Evolutionary conservation across 2,797 vertebrate genomes (phyloP).

Genomic region (Rhinichthys osculus): DNA sequence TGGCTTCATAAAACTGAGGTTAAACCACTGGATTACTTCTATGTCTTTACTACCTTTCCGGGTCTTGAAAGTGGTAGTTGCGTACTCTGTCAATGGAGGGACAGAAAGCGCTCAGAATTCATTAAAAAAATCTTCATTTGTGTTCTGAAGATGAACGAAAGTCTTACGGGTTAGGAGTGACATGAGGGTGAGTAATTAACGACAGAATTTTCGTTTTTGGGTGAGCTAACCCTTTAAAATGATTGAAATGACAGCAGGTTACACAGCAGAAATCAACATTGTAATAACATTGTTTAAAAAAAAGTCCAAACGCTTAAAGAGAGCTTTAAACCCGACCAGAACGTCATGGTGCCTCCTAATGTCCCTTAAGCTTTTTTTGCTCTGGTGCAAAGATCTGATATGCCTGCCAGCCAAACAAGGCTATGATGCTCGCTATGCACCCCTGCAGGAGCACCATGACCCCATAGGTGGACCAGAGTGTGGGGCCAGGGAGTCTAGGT

Average conservation of each 20-base stretch:
- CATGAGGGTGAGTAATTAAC: not conserved
- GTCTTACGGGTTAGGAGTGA: not conserved
- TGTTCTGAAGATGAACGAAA: not conserved
- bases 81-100: not conserved
- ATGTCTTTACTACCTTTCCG: not conserved
- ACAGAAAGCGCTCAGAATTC: not conserved
- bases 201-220: not conserved
- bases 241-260: not conserved
- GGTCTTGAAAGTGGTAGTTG: not conserved
- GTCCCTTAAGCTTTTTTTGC: constrained; percentile 67
- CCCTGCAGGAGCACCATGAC: constrained; percentile 82
- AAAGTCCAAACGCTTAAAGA: not conserved
- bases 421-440: constrained; percentile 78
- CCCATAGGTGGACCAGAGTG: constrained; percentile 76
- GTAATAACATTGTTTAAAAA: not conserved
- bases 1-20: no score
- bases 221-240: not conserved
- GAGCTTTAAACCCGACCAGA: constrained; percentile 2
- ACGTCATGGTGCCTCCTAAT: constrained; percentile 53
- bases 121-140: not conserved
- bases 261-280: not conserved
- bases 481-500: constrained; percentile 69
- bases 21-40: no score
- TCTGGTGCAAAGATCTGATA: constrained; percentile 70
- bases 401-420: constrained; percentile 76